A percentile compares a stretch with the other conserved stretches of the same genome.
These are phyloP conservation scores for Ostrea edulis DNA, from an alignment of 1,140 invertebrate species.

Conservation along the genomic window DNA sequence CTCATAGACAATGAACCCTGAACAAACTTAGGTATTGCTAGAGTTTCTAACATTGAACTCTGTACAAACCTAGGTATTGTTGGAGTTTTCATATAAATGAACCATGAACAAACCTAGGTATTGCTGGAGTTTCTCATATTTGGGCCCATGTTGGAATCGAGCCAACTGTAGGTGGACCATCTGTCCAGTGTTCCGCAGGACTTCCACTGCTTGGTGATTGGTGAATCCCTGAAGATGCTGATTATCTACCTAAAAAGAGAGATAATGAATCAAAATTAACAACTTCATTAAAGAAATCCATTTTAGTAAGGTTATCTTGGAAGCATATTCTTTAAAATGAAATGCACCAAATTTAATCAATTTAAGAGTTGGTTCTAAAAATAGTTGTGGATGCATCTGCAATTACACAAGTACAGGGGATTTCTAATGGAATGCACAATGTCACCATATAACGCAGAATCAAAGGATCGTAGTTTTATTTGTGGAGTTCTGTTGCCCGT, in stretches of 20 bases:
- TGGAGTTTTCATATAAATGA: not conserved
- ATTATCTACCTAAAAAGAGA: constrained; percentile 87
- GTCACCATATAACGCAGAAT: not conserved
- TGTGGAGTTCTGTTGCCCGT: not conserved
- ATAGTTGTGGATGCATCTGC: not conserved
- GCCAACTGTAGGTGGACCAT: constrained; percentile 88
- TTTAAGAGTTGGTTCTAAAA: not conserved
- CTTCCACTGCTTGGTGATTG: constrained; percentile 97
- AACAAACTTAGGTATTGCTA: no score
- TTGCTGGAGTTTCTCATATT: constrained; percentile 94
- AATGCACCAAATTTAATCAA: no score
- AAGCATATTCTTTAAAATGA: no score
- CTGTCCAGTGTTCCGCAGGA: constrained; percentile 91
- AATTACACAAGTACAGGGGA: not conserved
- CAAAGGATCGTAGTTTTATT: not conserved
- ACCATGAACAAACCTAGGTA: constrained; percentile 73
- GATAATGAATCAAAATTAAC: not conserved
- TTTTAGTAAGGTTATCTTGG: no score
- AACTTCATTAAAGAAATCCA: no score
- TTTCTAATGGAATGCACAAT: not conserved
- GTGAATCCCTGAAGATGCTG: constrained; percentile 95
- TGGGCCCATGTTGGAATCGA: constrained; percentile 94
- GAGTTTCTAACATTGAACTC: not conserved
- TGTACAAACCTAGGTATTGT: no score
- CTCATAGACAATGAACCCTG: no score